These are phyloP conservation scores for Eclectus roratus DNA, from an alignment of 2,113 vertebrate species.

Conservation along the genomic window DNA sequence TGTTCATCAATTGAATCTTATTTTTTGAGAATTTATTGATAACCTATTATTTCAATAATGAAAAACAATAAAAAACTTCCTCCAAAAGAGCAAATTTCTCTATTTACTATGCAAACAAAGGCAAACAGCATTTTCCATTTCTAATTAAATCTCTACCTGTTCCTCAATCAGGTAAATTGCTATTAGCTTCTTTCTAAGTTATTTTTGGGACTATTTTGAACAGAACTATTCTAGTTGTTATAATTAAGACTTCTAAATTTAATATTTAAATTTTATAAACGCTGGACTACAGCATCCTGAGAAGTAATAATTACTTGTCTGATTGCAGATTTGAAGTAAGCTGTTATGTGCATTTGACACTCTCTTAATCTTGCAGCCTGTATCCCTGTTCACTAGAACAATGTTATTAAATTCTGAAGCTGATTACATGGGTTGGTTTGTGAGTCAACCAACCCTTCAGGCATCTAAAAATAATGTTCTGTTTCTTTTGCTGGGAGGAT, in stretches of 20 bases:
- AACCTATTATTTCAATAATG: constrained; percentile 30
- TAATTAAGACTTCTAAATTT: constrained; percentile 73
- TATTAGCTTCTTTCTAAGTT: constrained; percentile 18
- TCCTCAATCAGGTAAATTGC: constrained; percentile 49
- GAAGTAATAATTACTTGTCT: constrained; percentile 68
- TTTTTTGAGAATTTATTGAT: constrained; percentile 13
- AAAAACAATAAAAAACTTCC: constrained; percentile 25
- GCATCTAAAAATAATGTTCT: constrained; percentile 65
- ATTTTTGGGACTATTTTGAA: constrained; percentile 57
- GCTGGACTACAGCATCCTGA: constrained; percentile 36
- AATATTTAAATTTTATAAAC: constrained; percentile 68
- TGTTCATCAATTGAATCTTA: background rate
- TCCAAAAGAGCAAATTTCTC: background rate
- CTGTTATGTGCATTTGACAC: constrained; percentile 28
- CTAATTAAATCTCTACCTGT: constrained; percentile 35
- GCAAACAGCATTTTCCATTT: constrained; percentile 31
- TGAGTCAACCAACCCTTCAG: constrained; percentile 50
- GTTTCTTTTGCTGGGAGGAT: constrained; percentile 11
- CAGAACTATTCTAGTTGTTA: constrained; percentile 43
- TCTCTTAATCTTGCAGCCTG: constrained; percentile 32
- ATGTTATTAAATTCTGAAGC: constrained; percentile 63
- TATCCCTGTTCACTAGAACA: constrained; percentile 30
- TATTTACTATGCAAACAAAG: constrained; percentile 48
- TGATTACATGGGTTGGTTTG: constrained; percentile 65
- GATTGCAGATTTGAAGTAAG: constrained; percentile 41